Base-by-base conservation (phyloP, 2,888 invertebrate species). In the Diplazon laetatorius region DNA sequence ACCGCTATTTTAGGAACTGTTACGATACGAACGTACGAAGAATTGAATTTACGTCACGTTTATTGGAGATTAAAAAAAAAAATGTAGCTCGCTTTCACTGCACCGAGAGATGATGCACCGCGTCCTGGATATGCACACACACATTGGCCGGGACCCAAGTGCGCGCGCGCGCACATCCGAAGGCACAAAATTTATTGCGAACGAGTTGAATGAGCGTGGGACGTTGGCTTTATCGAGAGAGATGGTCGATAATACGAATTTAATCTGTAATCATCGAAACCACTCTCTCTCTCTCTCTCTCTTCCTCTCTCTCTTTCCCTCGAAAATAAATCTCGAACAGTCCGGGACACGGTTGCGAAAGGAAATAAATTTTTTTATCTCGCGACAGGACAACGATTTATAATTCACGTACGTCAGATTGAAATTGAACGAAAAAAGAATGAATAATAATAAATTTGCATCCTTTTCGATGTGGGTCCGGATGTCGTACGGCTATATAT, bases 61-160 rank as follows among this genome's bases (percentile, higher is more conserved):
- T 72, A 74, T 68, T 57, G 50, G 63, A 65, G 50, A 63, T 59
- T n/a, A n/a, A n/a, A n/a, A n/a, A n/a, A n/a, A 50, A 59, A 62
- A 65, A 75, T 59, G 66, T 62, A 55, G 55, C 74, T 74, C 69
- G 76, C 81, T 81, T 81, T 81, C 81, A 81, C 81, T 79, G 70
- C 59, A 81, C 48, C 65, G 72, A 59, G 68, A 76, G 65, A 81
- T 81, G 74, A 81, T 73, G 59, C 65, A 79, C 63, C 42, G 71
- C 70, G 79, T 77, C 81, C 79, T 79, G 79, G 68, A 76, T 78
- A 30, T n/a, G n/a, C n/a, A n/a, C n/a, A n/a, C n/a, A 69, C 37
- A 59, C 57, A 62, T 50, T 60, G 65, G 50, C 65, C 48, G 35
- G 46, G 25, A 10, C 66, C 50, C 37, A 18, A 60, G 42, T 62